Evolutionary conservation across 2,888 invertebrate genomes (phyloP).

Genomic region (Tethea ocularis): DNA sequence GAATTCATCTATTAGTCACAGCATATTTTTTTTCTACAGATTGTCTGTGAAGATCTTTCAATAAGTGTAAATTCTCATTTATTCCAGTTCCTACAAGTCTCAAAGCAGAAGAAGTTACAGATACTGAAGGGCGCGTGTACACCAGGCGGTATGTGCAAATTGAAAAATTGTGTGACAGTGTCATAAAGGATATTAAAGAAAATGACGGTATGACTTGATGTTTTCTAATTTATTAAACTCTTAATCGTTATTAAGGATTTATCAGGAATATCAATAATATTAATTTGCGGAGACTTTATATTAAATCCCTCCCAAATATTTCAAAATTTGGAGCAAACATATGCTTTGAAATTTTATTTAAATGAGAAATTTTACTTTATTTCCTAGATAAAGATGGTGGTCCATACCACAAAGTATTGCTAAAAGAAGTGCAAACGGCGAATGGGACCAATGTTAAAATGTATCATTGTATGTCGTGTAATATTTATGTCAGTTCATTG

Average conservation of each 20-base stretch:
- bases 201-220: conserved; percentile 36
- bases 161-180: conserved; percentile 82
- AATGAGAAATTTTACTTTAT: background rate
- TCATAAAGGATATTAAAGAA: conserved; percentile 47
- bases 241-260: too few relatives aligned
- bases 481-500: conserved; percentile 54
- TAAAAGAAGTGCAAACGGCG: conserved; percentile 54
- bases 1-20: too few relatives aligned
- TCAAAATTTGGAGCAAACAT: too few relatives aligned
- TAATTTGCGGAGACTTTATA: too few relatives aligned
- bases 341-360: too few relatives aligned
- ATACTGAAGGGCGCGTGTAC: conserved; percentile 74
- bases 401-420: conserved; percentile 64
- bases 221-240: background rate
- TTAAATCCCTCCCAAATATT: too few relatives aligned
- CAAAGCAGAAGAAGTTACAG: conserved; percentile 64
- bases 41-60: too few relatives aligned
- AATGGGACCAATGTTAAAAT: conserved; percentile 54
- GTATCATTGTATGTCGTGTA: conserved; percentile 66
- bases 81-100: conserved; percentile 5
- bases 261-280: too few relatives aligned
- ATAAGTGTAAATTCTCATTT: background rate
- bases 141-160: conserved; percentile 83
- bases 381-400: conserved; percentile 48
- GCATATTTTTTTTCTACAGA: too few relatives aligned